Base-by-base conservation (phyloP, 2,113 vertebrate genomes). In the Taxidea taxus region DNA sequence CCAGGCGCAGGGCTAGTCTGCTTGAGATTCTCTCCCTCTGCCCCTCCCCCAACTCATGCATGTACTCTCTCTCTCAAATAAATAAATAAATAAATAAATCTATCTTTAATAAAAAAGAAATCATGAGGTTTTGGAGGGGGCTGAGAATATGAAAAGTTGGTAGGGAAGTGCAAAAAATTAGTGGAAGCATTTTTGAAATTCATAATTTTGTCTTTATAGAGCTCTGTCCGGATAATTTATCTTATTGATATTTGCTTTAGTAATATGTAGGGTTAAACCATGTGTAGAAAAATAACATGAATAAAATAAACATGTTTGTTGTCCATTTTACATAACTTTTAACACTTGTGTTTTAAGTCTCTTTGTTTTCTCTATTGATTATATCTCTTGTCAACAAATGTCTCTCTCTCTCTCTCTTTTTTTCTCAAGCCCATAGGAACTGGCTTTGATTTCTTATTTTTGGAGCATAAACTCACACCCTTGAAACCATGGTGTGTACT, bases 351-450 rank as follows among this genome's bases (percentile, higher is more conserved):
- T 85, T 84, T 93, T 96, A 47, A 18, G 2, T 70, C 37, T 58
- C 39, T 91, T 75, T 85, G 34, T 78, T 56, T 92, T 95, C 62
- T 70, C 16, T 80, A 20, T 83, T 87, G 27, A 92, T 91, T 94
- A 3, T n/a, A 44, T 58, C 68, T 92, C 42, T 87, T 95, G 37
- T 90, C 64, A 87, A 74, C 86, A 68, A 95, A 87, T 58, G 37
- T 81, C 37, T 90, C 49, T 90, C 51, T 94, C 21, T 8, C 47
- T 87, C 42, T 90, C 44, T 94, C 49, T 54, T 75, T 88, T 88
- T 37, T 44, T 31, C 25, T n/a, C 80, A 86, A 42, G 51, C 21
- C 49, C 18, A 13, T 42, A n/a, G 39, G 70, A 95, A 88, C 75
- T 25, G 12, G 2, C 39, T 81, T 88, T 82, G 85, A 88, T 56